phyloP scores from a whole-genome alignment of 2,888 invertebrate species.

The Stramonita haemastoma region DNA sequence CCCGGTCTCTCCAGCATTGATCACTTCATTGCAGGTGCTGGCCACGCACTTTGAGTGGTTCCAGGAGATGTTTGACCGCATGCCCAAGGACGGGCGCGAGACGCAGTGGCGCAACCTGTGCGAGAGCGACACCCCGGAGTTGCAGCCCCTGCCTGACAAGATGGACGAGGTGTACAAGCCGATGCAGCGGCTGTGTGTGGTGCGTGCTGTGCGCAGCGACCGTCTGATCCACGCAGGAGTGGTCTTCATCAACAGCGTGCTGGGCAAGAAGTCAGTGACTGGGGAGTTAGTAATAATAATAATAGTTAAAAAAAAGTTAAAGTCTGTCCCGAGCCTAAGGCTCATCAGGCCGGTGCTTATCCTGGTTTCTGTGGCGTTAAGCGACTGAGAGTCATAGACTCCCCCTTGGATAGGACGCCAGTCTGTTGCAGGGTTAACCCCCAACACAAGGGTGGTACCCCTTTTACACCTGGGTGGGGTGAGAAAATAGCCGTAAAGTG shows the following conservation, averaged over 20 bases:
- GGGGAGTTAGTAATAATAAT: no score
- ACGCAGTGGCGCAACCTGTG: slow-evolving; percentile 77
- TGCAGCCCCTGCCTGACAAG: slow-evolving; percentile 74
- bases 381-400: no score
- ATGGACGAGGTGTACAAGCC: slow-evolving; percentile 74
- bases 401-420: no score
- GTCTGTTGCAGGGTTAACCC: no score
- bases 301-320: no score
- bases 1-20: no score
- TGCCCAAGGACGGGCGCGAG: slow-evolving; percentile 76
- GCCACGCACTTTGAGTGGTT: slow-evolving; percentile 77
- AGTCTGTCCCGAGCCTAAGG: no score
- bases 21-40: slow-evolving; percentile 57
- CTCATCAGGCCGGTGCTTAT: no score
- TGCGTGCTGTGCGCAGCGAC: slow-evolving; percentile 75
- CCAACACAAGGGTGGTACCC: no score
- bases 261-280: slow-evolving; percentile 72
- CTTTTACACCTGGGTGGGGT: no score
- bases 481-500: no score
- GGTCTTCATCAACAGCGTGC: slow-evolving; percentile 70
- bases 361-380: no score
- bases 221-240: slow-evolving; percentile 73
- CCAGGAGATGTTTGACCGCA: slow-evolving; percentile 77
- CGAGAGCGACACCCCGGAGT: slow-evolving; percentile 75
- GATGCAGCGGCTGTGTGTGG: slow-evolving; percentile 75